Percentiles rank a stretch among this genome's conserved stretches.
phyloP scores from a whole-genome alignment of 2,797 vertebrate species.

The Nannoperca australis region DNA sequence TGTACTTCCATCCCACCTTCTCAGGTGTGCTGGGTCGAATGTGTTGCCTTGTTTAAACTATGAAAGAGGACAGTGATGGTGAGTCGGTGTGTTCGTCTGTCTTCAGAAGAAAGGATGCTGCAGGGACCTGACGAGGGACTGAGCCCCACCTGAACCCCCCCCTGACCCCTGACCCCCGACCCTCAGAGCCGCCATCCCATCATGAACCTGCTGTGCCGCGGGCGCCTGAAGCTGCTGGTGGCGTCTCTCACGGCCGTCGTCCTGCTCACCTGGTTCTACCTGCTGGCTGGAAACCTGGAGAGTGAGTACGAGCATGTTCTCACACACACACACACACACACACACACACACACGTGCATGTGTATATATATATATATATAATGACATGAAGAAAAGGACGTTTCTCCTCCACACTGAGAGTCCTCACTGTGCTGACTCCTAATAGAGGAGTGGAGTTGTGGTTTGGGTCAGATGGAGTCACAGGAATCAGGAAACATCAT shows the following conservation, averaged over 20 bases:
- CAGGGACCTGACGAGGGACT: conserved; percentile 73
- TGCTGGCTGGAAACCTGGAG: conserved; percentile 87
- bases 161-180: conserved; percentile 19
- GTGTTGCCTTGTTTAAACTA: too few species aligned
- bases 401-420: too few species aligned
- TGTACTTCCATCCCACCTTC: too few species aligned
- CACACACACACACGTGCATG: too few species aligned
- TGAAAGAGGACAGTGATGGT: too few species aligned
- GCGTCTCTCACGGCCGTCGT: conserved; percentile 83
- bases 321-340: too few species aligned
- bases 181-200: conserved; percentile 72
- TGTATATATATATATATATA: too few species aligned
- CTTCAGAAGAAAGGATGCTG: conserved; percentile 82
- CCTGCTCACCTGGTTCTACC: conserved; percentile 87
- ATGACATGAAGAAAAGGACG: too few species aligned
- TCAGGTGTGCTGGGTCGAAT: too few species aligned
- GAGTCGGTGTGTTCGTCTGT: not conserved
- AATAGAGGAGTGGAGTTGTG: conserved; percentile 9
- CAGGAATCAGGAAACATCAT: conserved; percentile 38
- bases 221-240: conserved; percentile 89
- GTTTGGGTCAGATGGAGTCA: conserved; percentile 11
- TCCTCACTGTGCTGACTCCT: conserved; percentile 6
- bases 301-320: conserved; percentile 78
- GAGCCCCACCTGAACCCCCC: conserved; percentile 82
- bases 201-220: conserved; percentile 91